Evolutionary conservation across 2,888 invertebrate genomes (phyloP), one percentile per base, ranked within the genome.

Genomic region (Schizaphis graminum): DNA sequence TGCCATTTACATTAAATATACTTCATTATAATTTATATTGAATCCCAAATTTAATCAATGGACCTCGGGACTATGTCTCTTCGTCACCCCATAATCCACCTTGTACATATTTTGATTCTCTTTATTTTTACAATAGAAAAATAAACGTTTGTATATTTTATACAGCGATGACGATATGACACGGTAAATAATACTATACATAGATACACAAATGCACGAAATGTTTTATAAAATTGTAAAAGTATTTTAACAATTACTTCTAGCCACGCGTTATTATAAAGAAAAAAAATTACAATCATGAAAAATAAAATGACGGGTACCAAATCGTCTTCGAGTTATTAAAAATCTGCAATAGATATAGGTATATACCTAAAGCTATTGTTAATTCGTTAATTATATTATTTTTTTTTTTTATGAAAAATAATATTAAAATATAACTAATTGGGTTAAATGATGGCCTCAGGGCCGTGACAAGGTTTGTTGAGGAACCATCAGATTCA

Each of bases 401-500:
- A 41, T 84, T 35, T 44, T n/a, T 84, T 84, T 41, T 35, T 24
- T 44, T 41, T 44, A 89, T 1, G 26, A 57, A 61, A 57, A 87
- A 88, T 13, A 67, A 88, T 49, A 41, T 26, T 77, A 53, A 4
- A 53, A n/a, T 11, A 90, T n/a, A 35, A 47, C 26, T 86, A 86
- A 94, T 94, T 91, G 49, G 93, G 90, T 90, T 90, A 86, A 94
- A 94, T 53, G 93, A 94, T 94, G 93, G 89, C 47, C 35, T 56
- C 93, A 85, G 90, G 93, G 93, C 35, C 93, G 67, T 28, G 57
- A 86, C 93, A 90, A 94, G 93, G 93, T 94, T 85, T 86, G 47
- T 85, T 21, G 85, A 57, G 35, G 57, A 90, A 44, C 53, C 67
- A 85, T 57, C 49, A 11, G 35, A 61, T 47, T 57, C 89, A 53